These are phyloP conservation scores for Etheostoma perlongum DNA, from an alignment of 2,797 vertebrate genomes.

Conservation along the genomic window DNA sequence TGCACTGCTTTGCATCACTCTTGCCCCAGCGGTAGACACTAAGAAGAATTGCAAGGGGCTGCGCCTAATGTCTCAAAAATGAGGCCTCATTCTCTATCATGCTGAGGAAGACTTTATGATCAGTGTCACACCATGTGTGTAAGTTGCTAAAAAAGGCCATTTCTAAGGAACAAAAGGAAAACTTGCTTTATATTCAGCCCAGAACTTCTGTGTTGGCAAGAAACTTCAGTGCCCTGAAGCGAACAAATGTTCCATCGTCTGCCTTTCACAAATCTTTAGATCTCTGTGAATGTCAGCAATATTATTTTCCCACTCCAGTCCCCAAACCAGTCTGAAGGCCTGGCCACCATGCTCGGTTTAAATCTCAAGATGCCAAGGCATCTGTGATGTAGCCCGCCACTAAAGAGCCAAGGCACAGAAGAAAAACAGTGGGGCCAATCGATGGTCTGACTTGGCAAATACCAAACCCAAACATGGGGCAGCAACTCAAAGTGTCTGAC, in stretches of 20 bases:
- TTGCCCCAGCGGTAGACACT: slow-evolving; percentile 26
- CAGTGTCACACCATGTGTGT: slow-evolving; percentile 43
- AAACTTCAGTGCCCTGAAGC: slow-evolving; percentile 77
- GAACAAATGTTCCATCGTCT: slow-evolving; percentile 83
- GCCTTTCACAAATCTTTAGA: slow-evolving; percentile 79
- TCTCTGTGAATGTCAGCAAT: slow-evolving; percentile 82
- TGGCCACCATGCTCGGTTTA: slow-evolving; percentile 51
- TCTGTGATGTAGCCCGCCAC: slow-evolving; percentile 55
- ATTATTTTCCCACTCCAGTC: slow-evolving; percentile 60
- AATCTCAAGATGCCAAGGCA: slow-evolving; percentile 72
- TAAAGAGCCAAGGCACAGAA: slow-evolving; percentile 67
- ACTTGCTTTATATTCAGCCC: slow-evolving; percentile 73
- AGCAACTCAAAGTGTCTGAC: slow-evolving; percentile 74
- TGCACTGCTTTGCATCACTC: slow-evolving; percentile 50
- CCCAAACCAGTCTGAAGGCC: slow-evolving; percentile 56
- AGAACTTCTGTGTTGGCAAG: slow-evolving; percentile 67
- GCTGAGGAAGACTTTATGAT: slow-evolving; percentile 38
- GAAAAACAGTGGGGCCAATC: slow-evolving; percentile 74
- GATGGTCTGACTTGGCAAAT: slow-evolving; percentile 80
- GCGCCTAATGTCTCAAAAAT: slow-evolving; percentile 41
- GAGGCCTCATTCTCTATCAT: slow-evolving; percentile 14
- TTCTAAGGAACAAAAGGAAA: slow-evolving; percentile 62
- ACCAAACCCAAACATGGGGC: slow-evolving; percentile 77
- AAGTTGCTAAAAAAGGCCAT: slow-evolving; percentile 42
- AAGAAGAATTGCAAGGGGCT: slow-evolving; percentile 42